Percentiles rank a stretch among this genome's conserved stretches.
Conservation (phyloP, 2,113 vertebrate species). For the Caracal caracal region DNA sequence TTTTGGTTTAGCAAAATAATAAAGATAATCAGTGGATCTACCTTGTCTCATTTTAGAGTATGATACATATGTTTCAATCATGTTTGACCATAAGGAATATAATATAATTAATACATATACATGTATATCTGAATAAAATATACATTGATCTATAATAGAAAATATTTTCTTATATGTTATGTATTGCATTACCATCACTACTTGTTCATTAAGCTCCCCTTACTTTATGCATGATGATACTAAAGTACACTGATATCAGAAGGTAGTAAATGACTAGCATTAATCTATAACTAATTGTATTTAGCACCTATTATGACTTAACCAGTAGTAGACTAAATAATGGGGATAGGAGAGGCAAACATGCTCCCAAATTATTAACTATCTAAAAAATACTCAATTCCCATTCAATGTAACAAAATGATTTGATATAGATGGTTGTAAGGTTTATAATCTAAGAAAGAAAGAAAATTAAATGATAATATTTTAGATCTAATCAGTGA, state of each 20-base stretch:
- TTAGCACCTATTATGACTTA: neutral
- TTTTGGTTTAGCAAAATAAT: neutral
- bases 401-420: neutral
- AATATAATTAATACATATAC: neutral
- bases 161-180: neutral
- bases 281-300: neutral
- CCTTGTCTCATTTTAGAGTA: neutral
- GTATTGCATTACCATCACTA: neutral
- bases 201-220: neutral
- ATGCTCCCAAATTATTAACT: neutral
- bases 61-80: neutral
- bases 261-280: neutral
- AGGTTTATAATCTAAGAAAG: neutral
- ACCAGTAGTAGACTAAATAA: neutral
- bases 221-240: neutral
- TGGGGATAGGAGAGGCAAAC: neutral
- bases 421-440: neutral
- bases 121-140: neutral
- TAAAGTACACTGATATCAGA: neutral
- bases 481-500: neutral
- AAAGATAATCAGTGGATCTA: neutral
- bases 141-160: neutral
- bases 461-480: neutral
- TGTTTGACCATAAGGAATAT: neutral
- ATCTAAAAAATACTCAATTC: neutral